A percentile compares a stretch with the other conserved stretches of the same genome.
phyloP scores from a whole-genome alignment of 1,140 invertebrate species.

The Drosophila prosaltans region DNA sequence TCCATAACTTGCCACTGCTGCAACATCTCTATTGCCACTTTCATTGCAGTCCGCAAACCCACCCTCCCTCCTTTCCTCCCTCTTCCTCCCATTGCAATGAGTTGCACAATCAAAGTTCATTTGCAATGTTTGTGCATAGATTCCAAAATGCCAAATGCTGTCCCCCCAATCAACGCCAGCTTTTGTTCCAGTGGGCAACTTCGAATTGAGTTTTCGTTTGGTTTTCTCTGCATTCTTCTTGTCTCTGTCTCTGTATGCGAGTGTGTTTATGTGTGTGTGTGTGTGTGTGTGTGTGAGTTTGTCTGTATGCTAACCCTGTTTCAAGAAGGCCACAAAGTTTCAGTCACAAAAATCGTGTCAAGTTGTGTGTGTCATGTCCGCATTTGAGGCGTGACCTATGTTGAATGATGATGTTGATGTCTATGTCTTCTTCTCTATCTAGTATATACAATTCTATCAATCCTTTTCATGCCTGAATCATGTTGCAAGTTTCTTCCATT shows the following conservation, averaged over 20 bases:
- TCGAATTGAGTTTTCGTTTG: slow-evolving; percentile 25
- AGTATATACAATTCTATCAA: too few species aligned
- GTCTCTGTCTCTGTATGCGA: background rate
- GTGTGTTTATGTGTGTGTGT: background rate
- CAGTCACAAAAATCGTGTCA: slow-evolving; percentile 10
- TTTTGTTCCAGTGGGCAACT: slow-evolving; percentile 19
- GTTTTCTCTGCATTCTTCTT: slow-evolving; percentile 6
- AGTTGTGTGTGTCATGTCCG: slow-evolving; percentile 25
- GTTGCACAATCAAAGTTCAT: slow-evolving; percentile 65
- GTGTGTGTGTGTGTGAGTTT: background rate
- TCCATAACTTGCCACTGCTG: background rate
- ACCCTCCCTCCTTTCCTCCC: background rate
- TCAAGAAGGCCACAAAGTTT: slow-evolving; percentile 16
- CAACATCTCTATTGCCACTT: too few species aligned
- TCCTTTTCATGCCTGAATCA: too few species aligned
- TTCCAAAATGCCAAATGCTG: slow-evolving; percentile 51
- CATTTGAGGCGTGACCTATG: slow-evolving; percentile 13
- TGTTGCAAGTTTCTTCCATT: too few species aligned
- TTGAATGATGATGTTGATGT: background rate
- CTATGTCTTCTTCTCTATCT: background rate
- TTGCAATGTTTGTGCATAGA: slow-evolving; percentile 66
- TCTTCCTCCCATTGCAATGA: slow-evolving; percentile 12
- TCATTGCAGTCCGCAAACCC: background rate
- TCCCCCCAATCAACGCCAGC: slow-evolving; percentile 44
- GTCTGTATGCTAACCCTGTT: slow-evolving; percentile 11